Evolutionary conservation across 2,888 invertebrate genomes (phyloP).

Genomic region (Elegia similella): DNA sequence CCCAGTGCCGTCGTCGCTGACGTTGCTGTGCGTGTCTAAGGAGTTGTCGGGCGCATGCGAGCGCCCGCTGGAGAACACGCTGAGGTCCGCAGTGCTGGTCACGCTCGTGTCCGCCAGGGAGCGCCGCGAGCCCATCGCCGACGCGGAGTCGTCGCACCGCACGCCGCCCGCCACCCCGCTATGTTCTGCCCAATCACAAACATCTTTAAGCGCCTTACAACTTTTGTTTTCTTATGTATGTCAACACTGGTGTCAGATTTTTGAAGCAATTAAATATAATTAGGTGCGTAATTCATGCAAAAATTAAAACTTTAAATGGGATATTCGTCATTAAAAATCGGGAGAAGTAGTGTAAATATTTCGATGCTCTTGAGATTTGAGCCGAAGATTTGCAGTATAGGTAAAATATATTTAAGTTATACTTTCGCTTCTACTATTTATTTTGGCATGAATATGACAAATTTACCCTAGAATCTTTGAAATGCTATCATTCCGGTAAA

Average conservation of each 20-base stretch:
- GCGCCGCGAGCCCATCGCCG: conserved; percentile 87
- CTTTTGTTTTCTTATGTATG: too few species aligned
- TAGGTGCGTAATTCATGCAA: neutral
- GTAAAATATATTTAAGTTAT: too few species aligned
- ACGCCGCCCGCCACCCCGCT: conserved; percentile 63
- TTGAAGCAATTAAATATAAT: neutral
- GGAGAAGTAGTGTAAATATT: too few species aligned
- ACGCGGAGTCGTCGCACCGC: conserved; percentile 84
- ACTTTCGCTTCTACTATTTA: too few species aligned
- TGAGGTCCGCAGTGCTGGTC: conserved; percentile 91
- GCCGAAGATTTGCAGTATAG: too few species aligned
- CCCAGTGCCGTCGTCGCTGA: conserved; percentile 87
- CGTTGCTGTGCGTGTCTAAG: conserved; percentile 88
- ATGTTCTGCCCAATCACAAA: conserved; percentile 51
- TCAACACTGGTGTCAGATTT: too few species aligned
- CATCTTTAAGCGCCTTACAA: neutral
- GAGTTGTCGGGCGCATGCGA: conserved; percentile 89
- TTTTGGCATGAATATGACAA: too few species aligned
- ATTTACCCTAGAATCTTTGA: too few species aligned
- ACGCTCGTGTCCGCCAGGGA: conserved; percentile 92
- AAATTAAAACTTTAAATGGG: neutral
- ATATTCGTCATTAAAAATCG: too few species aligned
- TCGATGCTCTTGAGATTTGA: too few species aligned
- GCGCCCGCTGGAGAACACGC: conserved; percentile 88
- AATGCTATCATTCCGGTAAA: too few species aligned